Evolutionary conservation across 2,888 invertebrate species (phyloP).

Genomic region (Muscina levida): DNA sequence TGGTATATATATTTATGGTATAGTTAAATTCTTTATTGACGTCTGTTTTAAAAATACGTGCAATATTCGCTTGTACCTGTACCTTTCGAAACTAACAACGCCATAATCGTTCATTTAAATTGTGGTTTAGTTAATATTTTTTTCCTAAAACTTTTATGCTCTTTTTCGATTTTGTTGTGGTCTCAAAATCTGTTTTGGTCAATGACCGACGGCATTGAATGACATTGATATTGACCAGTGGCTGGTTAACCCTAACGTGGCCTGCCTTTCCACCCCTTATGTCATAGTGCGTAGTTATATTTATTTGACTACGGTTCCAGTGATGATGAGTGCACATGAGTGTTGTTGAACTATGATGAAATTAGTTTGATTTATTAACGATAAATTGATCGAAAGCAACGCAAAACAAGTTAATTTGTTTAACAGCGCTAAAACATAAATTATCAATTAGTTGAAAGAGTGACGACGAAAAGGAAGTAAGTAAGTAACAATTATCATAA

Average conservation of each 20-base stretch:
- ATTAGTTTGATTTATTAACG: conserved; percentile 38
- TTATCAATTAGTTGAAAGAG: neutral
- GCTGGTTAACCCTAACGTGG: neutral
- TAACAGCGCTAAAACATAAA: neutral
- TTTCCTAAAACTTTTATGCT: neutral
- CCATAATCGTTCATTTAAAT: conserved; percentile 5
- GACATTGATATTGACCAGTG: conserved; percentile 54
- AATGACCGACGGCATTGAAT: conserved; percentile 51
- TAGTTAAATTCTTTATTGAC: neutral
- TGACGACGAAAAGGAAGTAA: neutral
- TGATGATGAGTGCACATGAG: conserved; percentile 6
- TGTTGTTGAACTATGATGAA: conserved; percentile 21
- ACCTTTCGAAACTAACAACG: neutral
- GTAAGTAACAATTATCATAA: neutral
- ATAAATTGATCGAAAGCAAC: conserved; percentile 42
- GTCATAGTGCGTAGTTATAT: neutral
- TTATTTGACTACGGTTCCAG: neutral
- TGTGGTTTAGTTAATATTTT: neutral
- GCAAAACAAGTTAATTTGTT: conserved; percentile 28
- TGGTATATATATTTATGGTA: neutral
- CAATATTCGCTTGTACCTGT: too few species aligned
- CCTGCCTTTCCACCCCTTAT: neutral
- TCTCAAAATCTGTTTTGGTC: conserved; percentile 33
- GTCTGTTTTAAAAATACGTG: too few species aligned
- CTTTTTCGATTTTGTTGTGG: conserved; percentile 3